Conservation (phyloP, 37 sponge, comb jelly and placozoan genomes). For the Chondrosia reniformis region DNA sequence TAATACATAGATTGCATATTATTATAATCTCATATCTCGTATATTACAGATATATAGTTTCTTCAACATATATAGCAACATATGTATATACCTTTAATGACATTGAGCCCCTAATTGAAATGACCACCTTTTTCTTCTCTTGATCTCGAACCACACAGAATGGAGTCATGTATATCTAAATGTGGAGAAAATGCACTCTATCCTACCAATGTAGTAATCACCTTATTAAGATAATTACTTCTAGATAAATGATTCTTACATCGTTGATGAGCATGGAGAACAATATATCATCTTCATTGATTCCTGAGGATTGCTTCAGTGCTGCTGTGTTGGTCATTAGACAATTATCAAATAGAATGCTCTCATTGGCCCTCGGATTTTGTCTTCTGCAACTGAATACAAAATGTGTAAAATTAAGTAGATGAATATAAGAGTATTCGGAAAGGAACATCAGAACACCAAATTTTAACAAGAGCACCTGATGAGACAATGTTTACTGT, state of each 20-base stretch:
- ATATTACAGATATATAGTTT: too few species aligned
- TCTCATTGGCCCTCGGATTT: neutral
- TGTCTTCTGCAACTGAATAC: neutral
- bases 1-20: neutral
- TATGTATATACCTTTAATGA: conserved; percentile 73
- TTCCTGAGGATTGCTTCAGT: neutral
- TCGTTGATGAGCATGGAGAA: conserved; percentile 29
- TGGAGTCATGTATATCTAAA: conserved; percentile 33
- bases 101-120: conserved; percentile 72
- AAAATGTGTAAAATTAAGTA: too few species aligned
- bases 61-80: too few species aligned
- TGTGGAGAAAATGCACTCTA: neutral
- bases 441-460: too few species aligned
- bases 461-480: too few species aligned
- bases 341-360: neutral
- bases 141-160: conserved; percentile 65
- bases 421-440: too few species aligned
- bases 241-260: too few species aligned
- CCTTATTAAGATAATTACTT: too few species aligned
- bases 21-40: too few species aligned
- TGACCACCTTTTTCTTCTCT: conserved; percentile 41
- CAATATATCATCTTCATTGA: neutral
- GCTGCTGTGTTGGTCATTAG: neutral
- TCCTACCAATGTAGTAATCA: too few species aligned
- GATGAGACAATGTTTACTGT: too few species aligned